Base-by-base conservation (phyloP, 1,140 invertebrate species). In the Rhynchophorus ferrugineus region DNA sequence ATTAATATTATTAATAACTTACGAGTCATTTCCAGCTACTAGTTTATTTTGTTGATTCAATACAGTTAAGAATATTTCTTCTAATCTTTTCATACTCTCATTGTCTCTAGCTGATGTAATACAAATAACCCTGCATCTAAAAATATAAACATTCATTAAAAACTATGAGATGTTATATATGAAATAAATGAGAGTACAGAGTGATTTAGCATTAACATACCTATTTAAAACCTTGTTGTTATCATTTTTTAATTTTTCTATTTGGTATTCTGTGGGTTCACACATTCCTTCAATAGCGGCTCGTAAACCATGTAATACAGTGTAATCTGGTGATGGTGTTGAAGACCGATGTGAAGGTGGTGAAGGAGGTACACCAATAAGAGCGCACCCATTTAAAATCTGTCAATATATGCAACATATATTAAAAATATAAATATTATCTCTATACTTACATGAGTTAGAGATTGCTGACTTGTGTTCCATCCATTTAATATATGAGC, bases 21-120 rank as follows among this genome's bases (percentile, higher is more conserved):
- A 54, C 52, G 22, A 47, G 2, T 55, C 53, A 24, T 44, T 43
- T 19, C 46, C 53, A n/a, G 73, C 56, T 9, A 80, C 81, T 36
- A 82, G 72, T 65, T 86, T 86, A 70, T 94, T 95, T 60, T 91
- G 85, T 63, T 89, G 83, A 3, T 83, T 67, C 14, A 89, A 61
- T 34, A 87, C 81, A 51, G 83, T 87, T 18, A 85, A 73, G 61
- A 93, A 89, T 64, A 89, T 91, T 54, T 91, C 87, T 63, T 92
- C 84, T 17, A 94, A 69, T 61, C 83, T 84, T 60, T 85, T 82
- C 69, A 91, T 85, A 52, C 88, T 88, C 5, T 80, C 79, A 68
- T 91, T 83, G 70, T 89, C 88, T 57, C 87, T 78, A 2, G 88
- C 83, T 61, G 87, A 86, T 2, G 91, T 93, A 3, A 95, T 84